A percentile compares a stretch with the other conserved stretches of the same genome.
Evolutionary conservation across 2,797 vertebrate genomes (phyloP).

Genomic region (Pangasius macronema): DNA sequence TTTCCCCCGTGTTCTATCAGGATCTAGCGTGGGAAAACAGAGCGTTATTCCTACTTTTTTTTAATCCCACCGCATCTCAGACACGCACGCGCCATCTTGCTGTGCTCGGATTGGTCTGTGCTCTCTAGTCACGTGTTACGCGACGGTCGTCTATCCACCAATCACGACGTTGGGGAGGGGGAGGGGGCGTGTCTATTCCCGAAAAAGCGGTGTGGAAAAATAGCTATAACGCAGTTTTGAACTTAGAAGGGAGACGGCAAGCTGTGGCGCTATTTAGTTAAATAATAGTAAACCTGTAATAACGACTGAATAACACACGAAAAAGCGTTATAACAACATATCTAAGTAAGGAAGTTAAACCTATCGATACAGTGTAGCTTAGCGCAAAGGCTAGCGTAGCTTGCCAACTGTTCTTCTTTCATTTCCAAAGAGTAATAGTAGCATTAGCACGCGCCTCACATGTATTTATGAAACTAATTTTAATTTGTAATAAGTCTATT

Average conservation of each 20-base stretch:
- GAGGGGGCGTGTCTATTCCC: neutral
- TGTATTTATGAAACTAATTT: neutral
- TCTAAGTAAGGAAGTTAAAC: neutral
- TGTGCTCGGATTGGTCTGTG: neutral
- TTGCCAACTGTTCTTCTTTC: neutral
- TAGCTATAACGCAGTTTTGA: neutral
- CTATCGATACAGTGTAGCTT: neutral
- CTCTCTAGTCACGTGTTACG: neutral
- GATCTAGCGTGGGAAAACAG: constrained; percentile 2
- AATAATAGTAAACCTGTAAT: neutral
- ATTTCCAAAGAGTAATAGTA: neutral
- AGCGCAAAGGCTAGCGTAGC: constrained; percentile 9
- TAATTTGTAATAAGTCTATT: neutral
- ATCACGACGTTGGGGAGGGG: neutral
- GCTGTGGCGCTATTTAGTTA: neutral
- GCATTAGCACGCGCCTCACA: neutral
- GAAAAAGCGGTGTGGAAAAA: neutral
- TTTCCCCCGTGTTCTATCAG: constrained; percentile 64
- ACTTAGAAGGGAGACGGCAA: neutral
- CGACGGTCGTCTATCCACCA: neutral
- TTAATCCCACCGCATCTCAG: neutral
- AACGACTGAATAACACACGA: neutral
- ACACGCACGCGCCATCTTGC: neutral
- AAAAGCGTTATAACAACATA: neutral
- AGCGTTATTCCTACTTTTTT: neutral